Evolutionary conservation across 2,113 vertebrate genomes (phyloP).

Genomic region (Merops nubicus): DNA sequence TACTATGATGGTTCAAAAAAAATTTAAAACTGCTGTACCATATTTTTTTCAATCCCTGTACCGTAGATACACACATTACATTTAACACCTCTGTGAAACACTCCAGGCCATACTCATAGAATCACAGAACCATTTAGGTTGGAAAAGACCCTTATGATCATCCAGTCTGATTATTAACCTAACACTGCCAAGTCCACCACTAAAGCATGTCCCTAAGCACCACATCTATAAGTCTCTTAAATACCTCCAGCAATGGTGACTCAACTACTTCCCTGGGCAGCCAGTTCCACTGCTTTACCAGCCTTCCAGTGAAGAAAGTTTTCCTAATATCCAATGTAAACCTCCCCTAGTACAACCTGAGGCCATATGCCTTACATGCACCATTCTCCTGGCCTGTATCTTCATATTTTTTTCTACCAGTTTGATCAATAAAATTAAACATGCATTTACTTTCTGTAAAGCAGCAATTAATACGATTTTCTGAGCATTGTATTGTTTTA

Average conservation of each 20-base stretch:
- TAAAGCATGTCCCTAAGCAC: background rate
- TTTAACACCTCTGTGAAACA: background rate
- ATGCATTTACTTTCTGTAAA: background rate
- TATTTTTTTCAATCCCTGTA: background rate
- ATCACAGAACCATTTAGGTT: background rate
- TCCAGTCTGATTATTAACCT: fast-evolving
- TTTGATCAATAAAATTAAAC: background rate
- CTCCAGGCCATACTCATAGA: background rate
- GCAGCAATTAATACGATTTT: background rate
- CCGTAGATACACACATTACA: background rate
- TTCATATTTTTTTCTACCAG: background rate
- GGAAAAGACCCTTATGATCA: background rate
- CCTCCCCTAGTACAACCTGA: fast-evolving
- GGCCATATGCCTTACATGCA: background rate
- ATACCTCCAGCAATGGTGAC: background rate
- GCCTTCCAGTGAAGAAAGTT: background rate
- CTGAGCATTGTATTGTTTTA: background rate
- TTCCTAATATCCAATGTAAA: background rate
- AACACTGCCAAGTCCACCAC: background rate
- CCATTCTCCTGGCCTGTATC: background rate
- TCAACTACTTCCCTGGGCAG: background rate
- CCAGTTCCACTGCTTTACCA: background rate
- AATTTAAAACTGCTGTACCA: background rate
- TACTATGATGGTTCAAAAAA: background rate
- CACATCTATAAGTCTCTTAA: background rate